Conservation (phyloP, 2,888 invertebrate genomes). For the Agrochola litura region DNA sequence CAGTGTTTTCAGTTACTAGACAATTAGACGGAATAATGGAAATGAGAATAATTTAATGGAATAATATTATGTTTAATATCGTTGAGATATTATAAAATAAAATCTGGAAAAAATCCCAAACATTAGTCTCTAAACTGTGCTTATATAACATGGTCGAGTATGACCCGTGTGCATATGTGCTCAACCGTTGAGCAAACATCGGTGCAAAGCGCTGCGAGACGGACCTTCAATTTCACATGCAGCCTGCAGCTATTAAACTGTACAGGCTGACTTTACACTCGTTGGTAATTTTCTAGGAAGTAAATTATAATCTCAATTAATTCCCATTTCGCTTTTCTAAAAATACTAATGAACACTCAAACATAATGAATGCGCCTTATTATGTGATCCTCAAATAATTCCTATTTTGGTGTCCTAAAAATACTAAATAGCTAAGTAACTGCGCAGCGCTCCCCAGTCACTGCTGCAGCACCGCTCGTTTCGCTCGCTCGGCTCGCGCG, state of each 20-base stretch:
- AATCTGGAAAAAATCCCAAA: neutral
- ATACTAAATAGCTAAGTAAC: neutral
- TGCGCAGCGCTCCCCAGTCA: too few species aligned
- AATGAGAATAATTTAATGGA: too few species aligned
- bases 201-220: conserved; percentile 22
- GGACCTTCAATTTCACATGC: conserved; percentile 25
- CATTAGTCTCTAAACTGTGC: conserved; percentile 13
- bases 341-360: neutral
- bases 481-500: too few species aligned
- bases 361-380: too few species aligned
- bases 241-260: conserved; percentile 26
- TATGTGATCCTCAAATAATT: neutral
- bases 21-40: neutral
- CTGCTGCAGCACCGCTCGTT: too few species aligned
- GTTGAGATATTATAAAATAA: too few species aligned
- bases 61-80: too few species aligned
- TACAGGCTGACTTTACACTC: neutral
- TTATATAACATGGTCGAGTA: conserved; percentile 4
- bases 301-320: too few species aligned
- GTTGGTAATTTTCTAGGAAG: too few species aligned
- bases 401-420: neutral
- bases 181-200: conserved; percentile 38
- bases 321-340: too few species aligned
- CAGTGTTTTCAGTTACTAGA: neutral
- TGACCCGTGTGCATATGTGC: conserved; percentile 36